Base-by-base conservation (phyloP, 2,113 vertebrate genomes). In the Ranitomeya variabilis region DNA sequence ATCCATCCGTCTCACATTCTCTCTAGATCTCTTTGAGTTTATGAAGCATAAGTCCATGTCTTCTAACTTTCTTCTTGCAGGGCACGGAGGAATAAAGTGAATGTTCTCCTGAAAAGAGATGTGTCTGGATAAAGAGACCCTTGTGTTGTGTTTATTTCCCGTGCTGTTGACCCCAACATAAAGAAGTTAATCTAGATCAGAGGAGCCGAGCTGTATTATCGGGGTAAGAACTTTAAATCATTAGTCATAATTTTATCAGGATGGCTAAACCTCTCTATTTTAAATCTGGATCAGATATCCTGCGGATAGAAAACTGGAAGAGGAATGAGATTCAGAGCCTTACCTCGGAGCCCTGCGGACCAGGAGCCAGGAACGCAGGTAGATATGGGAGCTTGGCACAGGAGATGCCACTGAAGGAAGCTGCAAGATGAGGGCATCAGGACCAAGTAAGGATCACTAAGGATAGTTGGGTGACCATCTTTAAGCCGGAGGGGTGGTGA, bases 241-340 rank as follows among this genome's bases (percentile, higher is more conserved):
- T 91, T 91, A 91, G 91, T 89, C 87, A 91, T 89, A 89, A 90
- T 91, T 91, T 91, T 91, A 91, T 91, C 90, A 90, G 87, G 87
- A 78, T 86, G 80, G 89, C 89, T 91, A 90, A 90, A 88, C 87
- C 88, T 85, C 71, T 78, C 81, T 78, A 31, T 83, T 79, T 73
- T 87, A 91, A 91, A 91, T 86, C 91, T 91, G 90, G 91, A 91
- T 91, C 87, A 89, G 71, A 89, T 86, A 87, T 88, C 89, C 88
- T 83, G 89, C 66, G 45, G 55, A 80, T 76, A 83, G 77, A 95
- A 94, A 95, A 95, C 95, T 83, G 69, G 26, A 88, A 87, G 86
- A 73, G 26, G 84, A 90, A 23, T 67, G 89, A 86, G 31, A 0
- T 62, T 14, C 15, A 59, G 64, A 87, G 7, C 9, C 16, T 13